Evolutionary conservation across 2,888 invertebrate genomes (phyloP).

Genomic region (Brenthis ino): DNA sequence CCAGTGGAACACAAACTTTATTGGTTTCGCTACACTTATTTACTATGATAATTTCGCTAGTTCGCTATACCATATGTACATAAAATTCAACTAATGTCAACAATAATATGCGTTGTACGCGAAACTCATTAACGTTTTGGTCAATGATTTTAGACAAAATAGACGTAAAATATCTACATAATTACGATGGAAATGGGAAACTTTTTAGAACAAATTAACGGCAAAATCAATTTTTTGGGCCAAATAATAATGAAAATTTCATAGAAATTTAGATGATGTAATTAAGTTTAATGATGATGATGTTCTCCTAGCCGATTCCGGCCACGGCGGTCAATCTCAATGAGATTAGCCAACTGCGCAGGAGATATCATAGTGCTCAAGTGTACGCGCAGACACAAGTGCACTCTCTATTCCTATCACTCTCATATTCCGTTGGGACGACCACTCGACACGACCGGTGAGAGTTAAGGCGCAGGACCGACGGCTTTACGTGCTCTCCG

Average conservation of each 20-base stretch:
- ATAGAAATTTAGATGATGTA: too few species aligned
- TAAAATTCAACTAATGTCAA: slow-evolving; percentile 17
- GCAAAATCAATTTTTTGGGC: neutral
- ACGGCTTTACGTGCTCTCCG: too few species aligned
- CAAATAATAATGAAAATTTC: slow-evolving; percentile 1
- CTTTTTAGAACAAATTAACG: neutral
- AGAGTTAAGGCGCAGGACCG: too few species aligned
- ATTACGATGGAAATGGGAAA: neutral
- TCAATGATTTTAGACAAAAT: slow-evolving; percentile 6
- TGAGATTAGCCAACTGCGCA: too few species aligned
- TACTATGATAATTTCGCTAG: slow-evolving; percentile 1
- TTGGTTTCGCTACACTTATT: neutral
- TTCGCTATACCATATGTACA: neutral
- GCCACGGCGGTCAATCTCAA: too few species aligned
- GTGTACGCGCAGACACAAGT: too few species aligned
- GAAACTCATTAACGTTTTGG: slow-evolving; percentile 7
- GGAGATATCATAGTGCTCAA: too few species aligned
- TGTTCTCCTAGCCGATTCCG: too few species aligned
- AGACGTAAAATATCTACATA: neutral
- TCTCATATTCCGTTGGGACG: too few species aligned
- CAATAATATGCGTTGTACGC: neutral
- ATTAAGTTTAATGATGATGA: too few species aligned
- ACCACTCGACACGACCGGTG: too few species aligned
- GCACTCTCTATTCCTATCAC: too few species aligned
- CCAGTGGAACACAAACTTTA: slow-evolving; percentile 6